Evolutionary conservation across 2,113 vertebrate species (phyloP), one percentile per base, ranked within the genome.

Genomic region (Zapus hudsonius): DNA sequence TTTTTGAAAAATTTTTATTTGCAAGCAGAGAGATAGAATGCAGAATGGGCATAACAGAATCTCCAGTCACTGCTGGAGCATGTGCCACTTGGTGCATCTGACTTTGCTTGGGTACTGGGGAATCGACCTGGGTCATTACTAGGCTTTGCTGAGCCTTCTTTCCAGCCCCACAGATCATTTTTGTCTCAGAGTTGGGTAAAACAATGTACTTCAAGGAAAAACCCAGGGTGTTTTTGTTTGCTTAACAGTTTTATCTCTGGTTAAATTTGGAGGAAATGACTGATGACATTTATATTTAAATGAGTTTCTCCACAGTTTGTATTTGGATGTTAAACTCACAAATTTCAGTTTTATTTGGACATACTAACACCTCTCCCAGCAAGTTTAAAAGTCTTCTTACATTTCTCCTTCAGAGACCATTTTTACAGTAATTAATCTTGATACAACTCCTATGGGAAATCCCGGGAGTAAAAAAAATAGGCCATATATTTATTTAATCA

Each of bases 261-360:
- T 89, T 93, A 74, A 27, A 29, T 87, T 59, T 74, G 29, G 57
- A 23, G n/a, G 33, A 2, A 17, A 31, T 87, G 33, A 87, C 10
- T 80, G 29, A 40, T 66, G 33, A 23, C 27, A 52, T 86, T 74
- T 87, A 64, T 69, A 11, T 90, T 83, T 64, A 92, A 33, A n/a
- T n/a, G n/a, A n/a, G n/a, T 81, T 87, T 81, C 82, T 93, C 22
- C 63, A 9, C 11, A 25, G 19, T 95, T 73, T 40, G 29, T 20
- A 36, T 78, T 88, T 84, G 40, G 83, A 5, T 64, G 4, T 83
- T 92, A 70, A 52, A 40, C 44, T 47, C 55, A 7, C 3, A 79
- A 75, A 84, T 83, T 31, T 78, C 36, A 89, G 36, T 89, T 91
- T 67, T 82, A 64, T 72, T 88, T 86, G 63, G 86, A 61, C 27